Evolutionary conservation across 2,797 vertebrate species (phyloP).

Genomic region (Pantherophis vulpinus): DNA sequence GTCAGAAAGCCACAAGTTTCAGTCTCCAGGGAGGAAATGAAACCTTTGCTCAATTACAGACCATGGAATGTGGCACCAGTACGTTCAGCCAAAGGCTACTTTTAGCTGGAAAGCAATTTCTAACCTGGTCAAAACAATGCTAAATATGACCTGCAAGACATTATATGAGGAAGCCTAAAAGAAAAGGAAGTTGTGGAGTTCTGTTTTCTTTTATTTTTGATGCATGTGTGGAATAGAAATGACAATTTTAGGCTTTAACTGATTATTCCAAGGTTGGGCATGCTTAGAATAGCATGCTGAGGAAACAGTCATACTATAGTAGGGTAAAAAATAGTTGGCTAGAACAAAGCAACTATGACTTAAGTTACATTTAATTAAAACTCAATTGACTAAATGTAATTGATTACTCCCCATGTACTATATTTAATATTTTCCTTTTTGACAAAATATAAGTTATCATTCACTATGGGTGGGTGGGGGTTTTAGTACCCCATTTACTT

Average conservation of each 20-base stretch:
- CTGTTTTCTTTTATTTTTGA: not conserved
- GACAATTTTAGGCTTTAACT: not conserved
- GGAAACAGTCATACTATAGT: not conserved
- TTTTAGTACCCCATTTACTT: not conserved
- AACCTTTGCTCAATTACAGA: constrained; percentile 6
- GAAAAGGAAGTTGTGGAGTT: not conserved
- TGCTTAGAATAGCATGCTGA: not conserved
- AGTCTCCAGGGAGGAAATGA: not conserved
- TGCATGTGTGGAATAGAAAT: not conserved
- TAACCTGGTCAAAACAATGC: not conserved
- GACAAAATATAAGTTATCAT: not conserved
- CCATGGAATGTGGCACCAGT: not conserved
- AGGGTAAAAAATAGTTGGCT: not conserved
- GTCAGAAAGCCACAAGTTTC: not conserved
- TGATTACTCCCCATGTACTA: not conserved
- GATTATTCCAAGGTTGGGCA: not conserved
- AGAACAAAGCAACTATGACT: not conserved
- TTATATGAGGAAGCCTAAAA: not conserved
- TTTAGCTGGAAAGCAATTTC: not conserved
- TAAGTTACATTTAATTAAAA: not conserved
- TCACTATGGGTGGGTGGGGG: not conserved
- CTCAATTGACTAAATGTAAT: not conserved
- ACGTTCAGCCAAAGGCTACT: not conserved
- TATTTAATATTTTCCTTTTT: not conserved
- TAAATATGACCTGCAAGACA: not conserved